Conservation (phyloP, 1,140 invertebrate genomes). For the Diabrotica virgifera region DNA sequence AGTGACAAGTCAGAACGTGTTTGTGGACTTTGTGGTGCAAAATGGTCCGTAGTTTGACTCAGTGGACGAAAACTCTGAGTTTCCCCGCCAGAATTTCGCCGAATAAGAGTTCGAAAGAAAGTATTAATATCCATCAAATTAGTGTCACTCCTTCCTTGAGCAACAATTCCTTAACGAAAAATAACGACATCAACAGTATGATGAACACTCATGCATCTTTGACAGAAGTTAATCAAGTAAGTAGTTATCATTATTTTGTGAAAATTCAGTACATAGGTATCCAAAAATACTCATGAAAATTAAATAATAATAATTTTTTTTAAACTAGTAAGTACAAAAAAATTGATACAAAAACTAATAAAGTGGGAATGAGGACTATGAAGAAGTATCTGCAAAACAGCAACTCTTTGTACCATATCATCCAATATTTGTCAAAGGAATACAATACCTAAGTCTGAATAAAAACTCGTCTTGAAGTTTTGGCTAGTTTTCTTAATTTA, state of each 20-base stretch:
- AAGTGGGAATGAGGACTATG: background rate
- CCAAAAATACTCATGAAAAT: background rate
- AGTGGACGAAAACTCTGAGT: slow-evolving; percentile 85
- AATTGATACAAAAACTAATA: background rate
- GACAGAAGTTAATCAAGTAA: slow-evolving; percentile 45
- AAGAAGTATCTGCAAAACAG: no score
- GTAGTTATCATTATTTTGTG: slow-evolving; percentile 19
- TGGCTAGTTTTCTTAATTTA: no score
- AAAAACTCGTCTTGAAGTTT: no score
- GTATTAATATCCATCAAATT: slow-evolving; percentile 50
- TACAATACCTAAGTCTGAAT: no score
- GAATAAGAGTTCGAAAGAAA: slow-evolving; percentile 69
- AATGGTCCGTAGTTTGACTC: slow-evolving; percentile 79
- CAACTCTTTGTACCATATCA: no score
- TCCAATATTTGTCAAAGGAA: no score
- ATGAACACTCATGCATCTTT: slow-evolving; percentile 42
- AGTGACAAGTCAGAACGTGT: background rate
- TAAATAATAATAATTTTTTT: background rate
- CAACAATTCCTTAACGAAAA: slow-evolving; percentile 41
- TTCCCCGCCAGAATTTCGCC: slow-evolving; percentile 78
- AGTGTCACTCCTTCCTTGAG: slow-evolving; percentile 44
- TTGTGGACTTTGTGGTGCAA: slow-evolving; percentile 20
- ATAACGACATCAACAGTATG: slow-evolving; percentile 44
- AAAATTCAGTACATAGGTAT: background rate
- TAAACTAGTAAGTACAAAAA: background rate